Conservation (phyloP, 2,888 invertebrate genomes). For the Cheilosia pagana region DNA sequence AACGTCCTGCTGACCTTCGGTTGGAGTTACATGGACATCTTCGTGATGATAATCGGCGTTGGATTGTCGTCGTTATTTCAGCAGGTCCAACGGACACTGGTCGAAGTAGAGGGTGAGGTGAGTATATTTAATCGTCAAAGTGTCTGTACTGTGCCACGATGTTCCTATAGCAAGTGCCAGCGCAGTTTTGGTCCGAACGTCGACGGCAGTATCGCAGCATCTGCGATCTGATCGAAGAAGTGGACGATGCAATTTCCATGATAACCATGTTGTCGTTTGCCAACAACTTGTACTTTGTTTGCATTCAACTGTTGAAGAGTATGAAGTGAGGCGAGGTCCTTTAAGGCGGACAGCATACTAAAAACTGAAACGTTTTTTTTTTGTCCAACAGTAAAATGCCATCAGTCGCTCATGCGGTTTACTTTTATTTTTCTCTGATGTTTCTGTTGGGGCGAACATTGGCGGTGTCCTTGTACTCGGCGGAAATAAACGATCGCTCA, state of each 20-base stretch:
- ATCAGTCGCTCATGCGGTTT: slow-evolving; percentile 83
- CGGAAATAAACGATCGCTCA: slow-evolving; percentile 85
- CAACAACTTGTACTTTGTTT: slow-evolving; percentile 86
- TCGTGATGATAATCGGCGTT: slow-evolving; percentile 88
- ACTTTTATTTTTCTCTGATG: slow-evolving; percentile 85
- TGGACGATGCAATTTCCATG: slow-evolving; percentile 84
- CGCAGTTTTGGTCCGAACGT: slow-evolving; percentile 84
- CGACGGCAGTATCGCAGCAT: slow-evolving; percentile 84
- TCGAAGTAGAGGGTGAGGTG: slow-evolving; percentile 83
- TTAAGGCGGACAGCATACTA: not conserved
- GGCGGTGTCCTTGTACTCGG: slow-evolving; percentile 85
- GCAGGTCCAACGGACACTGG: slow-evolving; percentile 85
- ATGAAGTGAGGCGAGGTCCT: slow-evolving; percentile 81
- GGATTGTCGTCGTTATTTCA: slow-evolving; percentile 87
- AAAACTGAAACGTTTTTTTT: not conserved
- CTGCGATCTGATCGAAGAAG: slow-evolving; percentile 83
- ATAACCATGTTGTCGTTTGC: slow-evolving; percentile 85
- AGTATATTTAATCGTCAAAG: not conserved
- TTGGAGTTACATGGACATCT: slow-evolving; percentile 90
- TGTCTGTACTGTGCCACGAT: not conserved
- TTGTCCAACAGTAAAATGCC: slow-evolving; percentile 80
- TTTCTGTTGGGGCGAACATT: slow-evolving; percentile 85
- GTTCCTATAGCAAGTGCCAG: slow-evolving; percentile 77
- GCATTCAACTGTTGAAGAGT: slow-evolving; percentile 85
- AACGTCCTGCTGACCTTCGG: slow-evolving; percentile 87